These are phyloP conservation scores for Eurystomus glaucurus DNA, from an alignment of 2,797 vertebrate species.

Conservation along the genomic window DNA sequence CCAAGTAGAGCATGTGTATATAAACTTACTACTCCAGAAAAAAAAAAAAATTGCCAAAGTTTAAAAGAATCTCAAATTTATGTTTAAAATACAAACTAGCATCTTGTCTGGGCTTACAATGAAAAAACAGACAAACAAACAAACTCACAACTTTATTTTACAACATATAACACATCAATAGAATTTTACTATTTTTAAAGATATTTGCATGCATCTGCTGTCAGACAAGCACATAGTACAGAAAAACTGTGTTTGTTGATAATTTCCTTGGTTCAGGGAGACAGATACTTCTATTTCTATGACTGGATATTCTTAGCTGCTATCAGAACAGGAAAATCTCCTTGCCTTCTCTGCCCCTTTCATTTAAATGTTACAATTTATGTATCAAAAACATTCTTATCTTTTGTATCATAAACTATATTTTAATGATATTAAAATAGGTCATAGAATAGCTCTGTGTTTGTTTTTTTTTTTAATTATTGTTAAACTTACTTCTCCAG, in stretches of 20 bases:
- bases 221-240: background rate
- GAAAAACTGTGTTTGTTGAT: rapidly evolving
- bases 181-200: background rate
- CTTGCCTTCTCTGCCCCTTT: rapidly evolving
- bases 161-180: background rate
- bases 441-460: rapidly evolving
- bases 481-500: background rate
- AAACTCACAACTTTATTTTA: background rate
- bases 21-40: background rate
- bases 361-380: background rate
- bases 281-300: background rate
- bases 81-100: background rate
- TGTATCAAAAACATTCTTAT: background rate
- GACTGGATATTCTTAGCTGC: background rate
- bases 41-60: background rate
- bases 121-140: background rate
- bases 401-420: background rate
- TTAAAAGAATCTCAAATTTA: background rate
- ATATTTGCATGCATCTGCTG: background rate
- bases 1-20: rapidly evolving
- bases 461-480: background rate
- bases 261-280: background rate
- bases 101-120: background rate
- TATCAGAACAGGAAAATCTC: background rate
- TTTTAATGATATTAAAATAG: background rate